A percentile compares a stretch with the other conserved stretches of the same genome.
Conservation (phyloP, 2,113 vertebrate species). For the Hoplias malabaricus region DNA sequence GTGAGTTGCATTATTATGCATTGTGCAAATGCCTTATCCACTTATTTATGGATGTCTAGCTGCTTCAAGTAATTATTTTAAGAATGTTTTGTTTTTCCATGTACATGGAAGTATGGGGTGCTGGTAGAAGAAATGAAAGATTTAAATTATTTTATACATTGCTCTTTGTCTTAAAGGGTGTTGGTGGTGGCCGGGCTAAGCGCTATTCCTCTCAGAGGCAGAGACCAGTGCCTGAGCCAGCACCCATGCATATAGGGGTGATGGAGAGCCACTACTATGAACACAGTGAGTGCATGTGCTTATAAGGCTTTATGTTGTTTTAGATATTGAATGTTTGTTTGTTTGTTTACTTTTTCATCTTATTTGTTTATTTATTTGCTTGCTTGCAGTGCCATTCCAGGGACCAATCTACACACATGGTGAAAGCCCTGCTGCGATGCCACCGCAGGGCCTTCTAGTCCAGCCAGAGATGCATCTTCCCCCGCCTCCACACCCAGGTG, state of each 20-base stretch:
- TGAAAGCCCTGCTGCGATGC: slow-evolving; percentile 86
- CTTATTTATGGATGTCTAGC: no score
- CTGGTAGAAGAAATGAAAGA: background rate
- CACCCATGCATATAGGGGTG: slow-evolving; percentile 93
- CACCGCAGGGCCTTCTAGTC: slow-evolving; percentile 95
- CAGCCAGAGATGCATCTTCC: slow-evolving; percentile 97
- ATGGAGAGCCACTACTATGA: slow-evolving; percentile 98
- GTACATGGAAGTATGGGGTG: background rate
- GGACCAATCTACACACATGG: slow-evolving; percentile 95
- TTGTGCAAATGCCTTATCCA: background rate
- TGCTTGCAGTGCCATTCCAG: slow-evolving; percentile 89
- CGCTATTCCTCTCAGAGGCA: slow-evolving; percentile 95
- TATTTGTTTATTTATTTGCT: no score
- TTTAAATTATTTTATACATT: background rate
- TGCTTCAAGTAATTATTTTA: background rate
- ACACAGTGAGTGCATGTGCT: slow-evolving; percentile 78
- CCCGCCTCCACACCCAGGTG: slow-evolving; percentile 76
- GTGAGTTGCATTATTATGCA: slow-evolving; percentile 67
- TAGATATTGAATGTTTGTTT: no score
- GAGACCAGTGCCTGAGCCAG: slow-evolving; percentile 85
- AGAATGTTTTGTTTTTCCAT: background rate
- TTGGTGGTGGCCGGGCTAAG: slow-evolving; percentile 85
- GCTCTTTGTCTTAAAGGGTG: slow-evolving; percentile 63
- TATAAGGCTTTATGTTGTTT: background rate
- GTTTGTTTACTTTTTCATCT: no score